Conservation (phyloP, 2,113 vertebrate species). For the Neofelis nebulosa region DNA sequence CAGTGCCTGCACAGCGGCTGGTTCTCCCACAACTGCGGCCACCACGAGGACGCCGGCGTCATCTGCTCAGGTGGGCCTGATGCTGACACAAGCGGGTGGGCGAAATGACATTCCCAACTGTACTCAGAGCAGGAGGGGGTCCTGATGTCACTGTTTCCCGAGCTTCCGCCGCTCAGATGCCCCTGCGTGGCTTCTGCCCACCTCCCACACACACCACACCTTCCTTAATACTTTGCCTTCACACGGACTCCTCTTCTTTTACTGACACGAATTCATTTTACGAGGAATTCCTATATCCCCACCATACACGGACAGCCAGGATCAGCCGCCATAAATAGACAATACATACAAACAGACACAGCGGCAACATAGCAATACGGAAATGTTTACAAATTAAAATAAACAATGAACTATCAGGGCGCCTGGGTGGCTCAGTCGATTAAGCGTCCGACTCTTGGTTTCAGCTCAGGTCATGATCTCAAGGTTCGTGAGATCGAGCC, state of each 20-base stretch:
- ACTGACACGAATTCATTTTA: not conserved
- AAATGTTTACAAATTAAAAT: not conserved
- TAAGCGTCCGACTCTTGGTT: too few species aligned
- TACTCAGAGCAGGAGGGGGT: not conserved
- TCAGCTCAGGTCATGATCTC: too few species aligned
- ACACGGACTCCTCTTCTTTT: not conserved
- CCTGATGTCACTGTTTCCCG: not conserved
- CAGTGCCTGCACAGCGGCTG: conserved; percentile 60
- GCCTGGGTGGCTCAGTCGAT: too few species aligned
- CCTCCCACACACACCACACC: fast-evolving
- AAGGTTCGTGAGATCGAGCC: too few species aligned
- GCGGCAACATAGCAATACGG: not conserved
- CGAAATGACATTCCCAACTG: fast-evolving
- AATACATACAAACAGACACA: not conserved
- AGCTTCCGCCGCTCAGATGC: fast-evolving
- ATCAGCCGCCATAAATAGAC: not conserved
- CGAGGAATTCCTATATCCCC: not conserved
- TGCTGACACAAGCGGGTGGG: not conserved
- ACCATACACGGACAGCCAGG: not conserved
- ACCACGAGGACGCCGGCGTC: conserved; percentile 73
- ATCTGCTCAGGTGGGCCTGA: conserved; percentile 74
- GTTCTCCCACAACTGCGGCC: conserved; percentile 78
- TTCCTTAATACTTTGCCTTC: not conserved
- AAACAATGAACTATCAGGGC: too few species aligned
- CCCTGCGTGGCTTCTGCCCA: fast-evolving